A percentile compares a stretch with the other conserved stretches of the same genome.
These are phyloP conservation scores for Gymnocheta viridis DNA, from an alignment of 2,888 invertebrate species.

Conservation along the genomic window DNA sequence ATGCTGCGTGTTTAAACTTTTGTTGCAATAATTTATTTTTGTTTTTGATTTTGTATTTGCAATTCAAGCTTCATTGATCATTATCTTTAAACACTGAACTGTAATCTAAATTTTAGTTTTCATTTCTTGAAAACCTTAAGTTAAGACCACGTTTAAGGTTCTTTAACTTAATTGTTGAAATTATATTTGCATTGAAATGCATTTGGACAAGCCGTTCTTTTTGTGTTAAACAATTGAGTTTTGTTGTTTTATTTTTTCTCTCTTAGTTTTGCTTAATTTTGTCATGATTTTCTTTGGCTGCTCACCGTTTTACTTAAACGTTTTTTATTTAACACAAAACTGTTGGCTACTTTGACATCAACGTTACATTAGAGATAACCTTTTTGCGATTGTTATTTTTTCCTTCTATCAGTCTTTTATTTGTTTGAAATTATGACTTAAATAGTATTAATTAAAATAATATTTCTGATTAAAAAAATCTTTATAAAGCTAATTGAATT, in stretches of 20 bases:
- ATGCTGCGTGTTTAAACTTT: background rate
- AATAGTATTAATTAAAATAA: slow-evolving; percentile 28
- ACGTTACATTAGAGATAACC: background rate
- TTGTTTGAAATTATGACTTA: background rate
- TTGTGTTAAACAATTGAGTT: too few species aligned
- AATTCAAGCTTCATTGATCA: background rate
- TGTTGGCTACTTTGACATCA: slow-evolving; percentile 3
- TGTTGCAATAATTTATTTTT: background rate
- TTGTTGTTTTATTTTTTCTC: background rate
- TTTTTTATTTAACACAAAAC: background rate
- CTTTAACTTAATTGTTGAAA: background rate
- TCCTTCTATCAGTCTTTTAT: background rate
- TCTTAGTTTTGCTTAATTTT: slow-evolving; percentile 30
- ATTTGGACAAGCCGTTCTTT: too few species aligned
- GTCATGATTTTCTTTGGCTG: slow-evolving; percentile 31
- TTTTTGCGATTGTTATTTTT: background rate
- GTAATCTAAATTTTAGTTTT: background rate
- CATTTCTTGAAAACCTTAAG: background rate
- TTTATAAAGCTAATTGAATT: background rate
- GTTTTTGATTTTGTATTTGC: background rate
- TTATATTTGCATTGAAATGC: slow-evolving; percentile 12
- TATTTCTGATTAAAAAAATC: background rate
- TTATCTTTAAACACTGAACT: background rate
- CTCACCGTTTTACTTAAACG: background rate
- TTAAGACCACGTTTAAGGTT: background rate